Conservation (phyloP, 2,113 vertebrate genomes). For the Dissostichus mawsoni region DNA sequence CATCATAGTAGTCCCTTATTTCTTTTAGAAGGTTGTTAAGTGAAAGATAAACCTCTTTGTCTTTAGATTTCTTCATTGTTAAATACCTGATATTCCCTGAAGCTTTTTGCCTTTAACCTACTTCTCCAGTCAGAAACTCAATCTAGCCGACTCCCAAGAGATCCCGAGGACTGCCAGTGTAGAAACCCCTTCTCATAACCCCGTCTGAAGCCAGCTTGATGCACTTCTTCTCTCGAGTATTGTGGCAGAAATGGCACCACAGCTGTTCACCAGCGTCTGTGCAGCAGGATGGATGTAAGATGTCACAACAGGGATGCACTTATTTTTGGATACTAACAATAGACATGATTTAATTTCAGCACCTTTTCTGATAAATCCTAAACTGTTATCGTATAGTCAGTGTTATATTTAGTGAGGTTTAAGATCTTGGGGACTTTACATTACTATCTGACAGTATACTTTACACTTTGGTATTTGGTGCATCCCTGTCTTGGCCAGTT, state of each 20-base stretch:
- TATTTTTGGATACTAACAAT: background rate
- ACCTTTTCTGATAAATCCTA: background rate
- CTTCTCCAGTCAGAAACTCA: slow-evolving; percentile 92
- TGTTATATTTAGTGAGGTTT: background rate
- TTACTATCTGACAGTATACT: background rate
- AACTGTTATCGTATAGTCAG: background rate
- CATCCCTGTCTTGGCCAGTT: background rate
- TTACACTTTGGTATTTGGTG: background rate
- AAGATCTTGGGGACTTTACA: background rate
- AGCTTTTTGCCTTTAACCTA: slow-evolving; percentile 81
- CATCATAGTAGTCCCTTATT: no score
- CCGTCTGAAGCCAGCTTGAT: background rate
- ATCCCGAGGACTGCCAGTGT: slow-evolving; percentile 87
- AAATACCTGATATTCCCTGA: background rate
- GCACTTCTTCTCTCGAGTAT: slow-evolving; percentile 20
- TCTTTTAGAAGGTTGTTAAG: background rate
- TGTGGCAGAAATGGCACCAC: background rate
- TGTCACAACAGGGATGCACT: slow-evolving; percentile 19
- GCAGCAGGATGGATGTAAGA: slow-evolving; percentile 6
- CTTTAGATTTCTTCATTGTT: background rate
- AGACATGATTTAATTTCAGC: background rate
- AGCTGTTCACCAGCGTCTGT: slow-evolving; percentile 37
- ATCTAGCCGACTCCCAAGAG: slow-evolving; percentile 94
- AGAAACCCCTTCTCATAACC: slow-evolving; percentile 69
- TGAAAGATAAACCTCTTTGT: background rate